phyloP scores from a whole-genome alignment of 2,797 vertebrate species.

The Staurois parvus region DNA sequence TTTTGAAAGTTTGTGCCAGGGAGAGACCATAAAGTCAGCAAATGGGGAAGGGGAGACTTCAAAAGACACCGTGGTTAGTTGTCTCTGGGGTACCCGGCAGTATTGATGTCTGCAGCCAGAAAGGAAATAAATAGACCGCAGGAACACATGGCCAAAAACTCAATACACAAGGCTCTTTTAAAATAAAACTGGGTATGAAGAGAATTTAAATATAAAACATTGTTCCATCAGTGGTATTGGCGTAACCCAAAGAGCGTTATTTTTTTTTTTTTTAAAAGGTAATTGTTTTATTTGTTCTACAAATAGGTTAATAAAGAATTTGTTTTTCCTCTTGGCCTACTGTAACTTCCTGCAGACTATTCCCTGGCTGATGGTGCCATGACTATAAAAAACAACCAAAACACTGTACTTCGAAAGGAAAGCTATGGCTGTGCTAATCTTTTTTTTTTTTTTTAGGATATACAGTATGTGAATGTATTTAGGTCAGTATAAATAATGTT shows the following conservation, averaged over 20 bases:
- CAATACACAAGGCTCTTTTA: slow-evolving; percentile 32
- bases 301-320: slow-evolving; percentile 27
- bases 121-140: slow-evolving; percentile 48
- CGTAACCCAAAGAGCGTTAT: neutral
- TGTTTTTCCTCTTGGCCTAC: slow-evolving; percentile 8
- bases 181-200: slow-evolving; percentile 42
- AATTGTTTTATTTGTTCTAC: slow-evolving; percentile 15
- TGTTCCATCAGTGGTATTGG: neutral
- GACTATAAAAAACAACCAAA: too few species aligned
- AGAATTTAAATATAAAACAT: slow-evolving; percentile 46
- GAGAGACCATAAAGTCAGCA: slow-evolving; percentile 49
- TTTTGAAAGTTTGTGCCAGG: slow-evolving; percentile 48
- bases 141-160: slow-evolving; percentile 4
- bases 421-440: too few species aligned
- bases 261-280: neutral
- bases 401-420: too few species aligned
- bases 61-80: slow-evolving; percentile 38
- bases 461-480: too few species aligned
- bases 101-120: slow-evolving; percentile 51
- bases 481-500: too few species aligned
- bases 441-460: too few species aligned
- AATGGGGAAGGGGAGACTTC: slow-evolving; percentile 30
- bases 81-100: slow-evolving; percentile 40
- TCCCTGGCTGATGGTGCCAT: neutral
- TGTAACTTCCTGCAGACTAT: slow-evolving; percentile 13